Conservation (phyloP, 2,888 invertebrate genomes). For the Pyrochroa serraticornis region DNA sequence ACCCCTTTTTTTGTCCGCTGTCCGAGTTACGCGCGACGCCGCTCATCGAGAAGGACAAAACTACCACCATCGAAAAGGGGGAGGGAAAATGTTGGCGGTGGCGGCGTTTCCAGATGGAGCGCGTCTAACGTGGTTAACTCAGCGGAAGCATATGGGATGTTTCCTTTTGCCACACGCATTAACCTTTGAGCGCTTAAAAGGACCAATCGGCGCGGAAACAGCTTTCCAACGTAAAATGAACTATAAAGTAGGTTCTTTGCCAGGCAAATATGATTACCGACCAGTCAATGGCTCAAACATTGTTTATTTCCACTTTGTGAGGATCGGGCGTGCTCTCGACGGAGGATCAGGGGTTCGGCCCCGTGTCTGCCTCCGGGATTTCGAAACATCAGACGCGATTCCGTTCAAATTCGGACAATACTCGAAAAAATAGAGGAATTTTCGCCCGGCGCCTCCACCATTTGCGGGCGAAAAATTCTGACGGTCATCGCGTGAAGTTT, state of each 20-base stretch:
- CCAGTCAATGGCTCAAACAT: slow-evolving; percentile 53
- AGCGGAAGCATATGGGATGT: slow-evolving; percentile 54
- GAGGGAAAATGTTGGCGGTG: too few relatives aligned
- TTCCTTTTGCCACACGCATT: slow-evolving; percentile 56
- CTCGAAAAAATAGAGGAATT: too few relatives aligned
- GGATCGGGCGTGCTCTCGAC: slow-evolving; percentile 3
- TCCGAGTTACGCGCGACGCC: too few relatives aligned
- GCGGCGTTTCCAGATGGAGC: slow-evolving; percentile 48
- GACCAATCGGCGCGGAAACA: slow-evolving; percentile 54
- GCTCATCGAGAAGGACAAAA: too few relatives aligned
- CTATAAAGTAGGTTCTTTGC: slow-evolving; percentile 54
- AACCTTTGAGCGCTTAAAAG: slow-evolving; percentile 55
- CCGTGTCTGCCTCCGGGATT: too few relatives aligned
- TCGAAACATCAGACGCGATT: too few relatives aligned
- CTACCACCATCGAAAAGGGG: neutral
- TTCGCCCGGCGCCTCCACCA: slow-evolving; percentile 4
- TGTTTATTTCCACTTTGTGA: slow-evolving; percentile 40
- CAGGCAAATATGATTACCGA: slow-evolving; percentile 53
- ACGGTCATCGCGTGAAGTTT: too few relatives aligned
- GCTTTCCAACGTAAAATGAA: slow-evolving; percentile 53
- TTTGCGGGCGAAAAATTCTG: neutral
- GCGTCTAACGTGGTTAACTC: slow-evolving; percentile 51
- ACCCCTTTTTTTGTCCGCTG: too few relatives aligned
- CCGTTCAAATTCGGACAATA: too few relatives aligned
- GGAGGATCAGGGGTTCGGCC: too few relatives aligned